Percentiles rank a stretch among this genome's conserved stretches.
Evolutionary conservation across 2,113 vertebrate genomes (phyloP).

Genomic region (Potamarius usumacintae): DNA sequence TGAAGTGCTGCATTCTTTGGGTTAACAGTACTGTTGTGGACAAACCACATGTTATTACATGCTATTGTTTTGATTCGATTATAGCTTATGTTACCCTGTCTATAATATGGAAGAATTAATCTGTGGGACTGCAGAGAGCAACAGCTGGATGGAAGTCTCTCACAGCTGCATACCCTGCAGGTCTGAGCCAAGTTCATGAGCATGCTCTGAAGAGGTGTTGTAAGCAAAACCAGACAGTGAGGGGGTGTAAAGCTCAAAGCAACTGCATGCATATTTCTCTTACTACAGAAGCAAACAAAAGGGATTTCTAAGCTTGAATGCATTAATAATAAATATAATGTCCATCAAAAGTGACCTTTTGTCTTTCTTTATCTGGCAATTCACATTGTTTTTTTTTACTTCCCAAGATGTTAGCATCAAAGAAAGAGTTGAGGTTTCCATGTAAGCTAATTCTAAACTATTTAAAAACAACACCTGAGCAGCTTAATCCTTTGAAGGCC

Average conservation of each 20-base stretch:
- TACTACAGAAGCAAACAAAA: constrained; percentile 26
- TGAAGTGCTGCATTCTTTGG: background rate
- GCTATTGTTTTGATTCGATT: constrained; percentile 14
- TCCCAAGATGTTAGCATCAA: constrained; percentile 42
- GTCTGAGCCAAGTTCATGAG: constrained; percentile 11
- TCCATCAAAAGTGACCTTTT: constrained; percentile 23
- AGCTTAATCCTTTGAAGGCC: constrained; percentile 51
- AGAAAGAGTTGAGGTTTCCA: constrained; percentile 42
- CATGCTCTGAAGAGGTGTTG: constrained; percentile 23
- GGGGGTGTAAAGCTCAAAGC: constrained; percentile 18
- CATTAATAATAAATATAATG: background rate
- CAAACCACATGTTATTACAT: background rate
- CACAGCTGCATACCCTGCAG: constrained; percentile 31
- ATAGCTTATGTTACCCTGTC: background rate
- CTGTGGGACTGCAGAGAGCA: background rate
- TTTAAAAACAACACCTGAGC: constrained; percentile 59
- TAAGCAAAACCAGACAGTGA: constrained; percentile 28
- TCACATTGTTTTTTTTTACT: background rate
- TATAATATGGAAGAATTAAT: background rate
- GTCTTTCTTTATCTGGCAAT: constrained; percentile 13
- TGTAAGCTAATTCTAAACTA: constrained; percentile 53
- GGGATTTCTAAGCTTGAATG: constrained; percentile 23
- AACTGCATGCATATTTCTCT: constrained; percentile 30
- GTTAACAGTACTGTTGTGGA: background rate
- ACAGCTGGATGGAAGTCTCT: background rate